phyloP scores from a whole-genome alignment of 2,113 vertebrate species.

The Poecile atricapillus region DNA sequence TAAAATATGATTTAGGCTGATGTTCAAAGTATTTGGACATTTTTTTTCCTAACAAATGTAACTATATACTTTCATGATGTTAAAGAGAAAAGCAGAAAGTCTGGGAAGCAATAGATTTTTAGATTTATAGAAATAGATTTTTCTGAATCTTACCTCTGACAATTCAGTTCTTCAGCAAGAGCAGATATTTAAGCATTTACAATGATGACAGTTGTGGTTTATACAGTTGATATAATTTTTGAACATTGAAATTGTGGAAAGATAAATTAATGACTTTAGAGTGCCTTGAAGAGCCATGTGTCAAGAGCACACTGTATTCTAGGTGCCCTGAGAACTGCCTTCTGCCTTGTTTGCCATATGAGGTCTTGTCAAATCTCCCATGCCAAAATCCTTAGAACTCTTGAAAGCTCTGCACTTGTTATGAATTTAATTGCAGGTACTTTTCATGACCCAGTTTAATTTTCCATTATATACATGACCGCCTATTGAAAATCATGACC shows the following conservation, averaged over 20 bases:
- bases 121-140: neutral
- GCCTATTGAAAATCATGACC: neutral
- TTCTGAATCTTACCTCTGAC: neutral
- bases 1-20: neutral
- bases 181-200: neutral
- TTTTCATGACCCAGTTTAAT: neutral
- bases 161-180: neutral
- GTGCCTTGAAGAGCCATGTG: neutral
- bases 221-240: neutral
- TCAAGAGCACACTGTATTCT: neutral
- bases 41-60: neutral
- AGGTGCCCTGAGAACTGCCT: neutral
- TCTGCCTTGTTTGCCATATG: neutral
- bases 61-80: neutral
- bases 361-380: neutral
- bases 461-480: neutral
- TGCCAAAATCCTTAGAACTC: neutral
- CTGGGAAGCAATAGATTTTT: neutral
- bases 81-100: neutral
- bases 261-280: neutral
- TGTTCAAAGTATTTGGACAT: neutral
- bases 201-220: neutral
- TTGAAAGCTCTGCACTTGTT: neutral
- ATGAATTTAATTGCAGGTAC: neutral
- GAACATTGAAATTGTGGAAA: neutral